Evolutionary conservation across 2,888 invertebrate species (phyloP), one percentile per base, ranked within the genome.

Genomic region (Frankliniella fusca): DNA sequence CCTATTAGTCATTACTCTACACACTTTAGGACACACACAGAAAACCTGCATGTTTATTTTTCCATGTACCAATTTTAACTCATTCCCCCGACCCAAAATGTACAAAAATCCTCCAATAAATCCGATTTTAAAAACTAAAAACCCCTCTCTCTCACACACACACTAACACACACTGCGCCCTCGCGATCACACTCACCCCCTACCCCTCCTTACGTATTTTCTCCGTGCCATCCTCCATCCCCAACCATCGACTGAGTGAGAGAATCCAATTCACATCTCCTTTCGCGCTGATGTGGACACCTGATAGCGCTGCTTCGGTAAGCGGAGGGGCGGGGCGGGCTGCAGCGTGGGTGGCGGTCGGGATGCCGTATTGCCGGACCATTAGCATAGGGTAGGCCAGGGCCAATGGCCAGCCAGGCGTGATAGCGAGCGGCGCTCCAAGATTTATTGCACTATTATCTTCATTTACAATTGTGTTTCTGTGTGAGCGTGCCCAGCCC

Each of bases 391-490:
- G 70, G 70, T 23, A 76, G 23, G 70, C 12, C 70, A 27, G 70
- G 70, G 70, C 61, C 61, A 70, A 20, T 23, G 23, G 70, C 12
- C 38, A 38, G 38, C 38, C 38, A 38, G 5, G 38, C 38, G 38
- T 38, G 38, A 38, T 38, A 38, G 38, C 38, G 38, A 38, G 38
- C 38, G 38, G 38, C 11, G 70, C 70, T 10, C 23, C 2, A 12
- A 76, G 70, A 76, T 76, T 76, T 76, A 76, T 76, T 76, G 70
- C 70, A 76, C 70, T 23, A 76, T 76, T 76, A 76, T 76, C 70
- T 61, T 61, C 61, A 61, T 61, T 54, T 76, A 76, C 70, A 76
- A 23, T 70, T 70, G 70, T 70, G n/a, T n/a, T n/a, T n/a, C 38
- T 38, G 38, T 38, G 38, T 38, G 38, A 3, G 38, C 5, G 38